phyloP scores from a whole-genome alignment of 2,888 invertebrate species.

The Aleiodes alternator region DNA sequence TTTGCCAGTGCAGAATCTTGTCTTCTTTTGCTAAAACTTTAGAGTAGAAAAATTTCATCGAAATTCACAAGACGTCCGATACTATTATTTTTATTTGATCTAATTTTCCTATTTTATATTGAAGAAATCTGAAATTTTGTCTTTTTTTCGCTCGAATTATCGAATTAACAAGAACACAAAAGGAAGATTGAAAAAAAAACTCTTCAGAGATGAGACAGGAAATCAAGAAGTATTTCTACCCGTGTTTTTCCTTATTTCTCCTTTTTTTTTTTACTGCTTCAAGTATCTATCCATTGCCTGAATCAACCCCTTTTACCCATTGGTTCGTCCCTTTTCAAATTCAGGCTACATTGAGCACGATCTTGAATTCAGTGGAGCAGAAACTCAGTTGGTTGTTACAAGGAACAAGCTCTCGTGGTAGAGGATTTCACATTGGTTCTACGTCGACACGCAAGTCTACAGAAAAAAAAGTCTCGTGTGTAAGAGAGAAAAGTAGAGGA shows the following conservation, averaged over 20 bases:
- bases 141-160: neutral
- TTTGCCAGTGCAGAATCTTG: slow-evolving; percentile 60
- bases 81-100: slow-evolving; percentile 10
- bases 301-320: slow-evolving; percentile 37
- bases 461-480: slow-evolving; percentile 18
- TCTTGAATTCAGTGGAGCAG: slow-evolving; percentile 42
- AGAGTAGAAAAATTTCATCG: slow-evolving; percentile 5
- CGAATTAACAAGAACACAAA: neutral
- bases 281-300: slow-evolving; percentile 16
- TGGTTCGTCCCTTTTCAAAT: slow-evolving; percentile 47
- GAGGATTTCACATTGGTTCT: slow-evolving; percentile 39
- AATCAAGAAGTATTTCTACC: neutral
- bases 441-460: slow-evolving; percentile 32
- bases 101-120: slow-evolving; percentile 26
- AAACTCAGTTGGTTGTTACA: slow-evolving; percentile 54
- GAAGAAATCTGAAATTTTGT: slow-evolving; percentile 2
- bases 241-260: neutral
- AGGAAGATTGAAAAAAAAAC: neutral
- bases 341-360: slow-evolving; percentile 61
- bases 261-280: neutral
- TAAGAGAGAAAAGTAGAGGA: neutral
- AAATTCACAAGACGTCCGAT: slow-evolving; percentile 11
- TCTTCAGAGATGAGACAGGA: neutral
- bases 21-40: neutral
- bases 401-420: slow-evolving; percentile 61